Evolutionary conservation across 2,888 invertebrate species (phyloP), one percentile per base, ranked within the genome.

Genomic region (Autographa gamma): DNA sequence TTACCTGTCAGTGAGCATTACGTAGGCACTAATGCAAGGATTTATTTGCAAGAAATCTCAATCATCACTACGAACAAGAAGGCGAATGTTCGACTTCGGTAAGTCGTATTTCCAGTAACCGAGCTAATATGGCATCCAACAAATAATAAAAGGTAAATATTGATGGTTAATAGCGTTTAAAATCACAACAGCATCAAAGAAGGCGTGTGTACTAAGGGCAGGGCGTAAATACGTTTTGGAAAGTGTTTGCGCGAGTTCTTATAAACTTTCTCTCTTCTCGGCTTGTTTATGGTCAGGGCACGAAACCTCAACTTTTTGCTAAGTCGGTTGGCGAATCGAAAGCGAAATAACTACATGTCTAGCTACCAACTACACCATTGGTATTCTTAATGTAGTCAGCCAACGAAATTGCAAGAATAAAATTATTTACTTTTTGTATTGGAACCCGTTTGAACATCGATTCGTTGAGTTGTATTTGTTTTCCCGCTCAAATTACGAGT

Each of bases 231-330:
- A 60, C 67, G 64, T 56, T 77, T 81, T 80, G 79, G 80, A 82
- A 78, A 82, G 82, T 81, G 76, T 79, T 75, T 67, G 43, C 67
- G 76, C 70, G 69, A 63, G 72, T 78, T 79, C 74, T 78, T 73
- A 66, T 9, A 68, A 80, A 85, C 89, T 89, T 89, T 89, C 89
- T 85, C 87, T 80, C 63, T 73, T 71, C 74, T 71, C 75, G 63
- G 71, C 85, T 80, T 83, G 76, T 84, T 84, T 86, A 85, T 84
- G 85, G 85, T 79, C 84, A 81, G 64, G 77, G 81, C 83, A 81
- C 82, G 82, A 63, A 77, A 64, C 48, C 72, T 71, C 85, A 60
- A 85, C 85, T 87, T 88, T 88, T 87, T 86, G 84, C 82, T 61
- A 52, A 83, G 78, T 71, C 73, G 64, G 65, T 70, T 73, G 72